phyloP scores from a whole-genome alignment of 2,113 vertebrate species.

The Notiomystis cincta region DNA sequence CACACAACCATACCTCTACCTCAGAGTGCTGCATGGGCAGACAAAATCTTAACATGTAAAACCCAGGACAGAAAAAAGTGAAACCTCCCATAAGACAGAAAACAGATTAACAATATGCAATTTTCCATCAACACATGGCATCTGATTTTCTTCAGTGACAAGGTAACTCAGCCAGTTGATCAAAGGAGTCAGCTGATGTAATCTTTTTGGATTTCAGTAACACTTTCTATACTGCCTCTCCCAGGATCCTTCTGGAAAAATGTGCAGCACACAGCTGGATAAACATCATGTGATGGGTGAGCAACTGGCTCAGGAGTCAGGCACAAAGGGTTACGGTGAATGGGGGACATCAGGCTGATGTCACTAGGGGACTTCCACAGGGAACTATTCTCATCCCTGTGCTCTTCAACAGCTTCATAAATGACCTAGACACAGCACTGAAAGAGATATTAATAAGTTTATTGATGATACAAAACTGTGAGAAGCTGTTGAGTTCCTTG shows the following conservation, averaged over 20 bases:
- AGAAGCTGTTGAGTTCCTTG: background rate
- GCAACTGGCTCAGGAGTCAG: background rate
- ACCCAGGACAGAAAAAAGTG: background rate
- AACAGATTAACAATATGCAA: conserved; percentile 19
- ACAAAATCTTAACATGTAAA: background rate
- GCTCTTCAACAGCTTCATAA: background rate
- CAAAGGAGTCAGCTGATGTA: background rate
- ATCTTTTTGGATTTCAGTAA: background rate
- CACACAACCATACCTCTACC: background rate
- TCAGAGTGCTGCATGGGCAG: background rate
- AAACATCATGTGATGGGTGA: background rate
- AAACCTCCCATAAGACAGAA: background rate
- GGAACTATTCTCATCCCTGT: no score
- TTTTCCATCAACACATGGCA: conserved; percentile 23
- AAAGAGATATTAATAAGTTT: background rate
- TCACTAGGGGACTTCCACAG: background rate
- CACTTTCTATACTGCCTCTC: background rate
- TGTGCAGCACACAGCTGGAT: background rate
- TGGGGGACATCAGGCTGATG: background rate
- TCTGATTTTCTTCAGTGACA: background rate
- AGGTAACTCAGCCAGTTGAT: background rate
- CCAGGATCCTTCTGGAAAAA: rapidly evolving
- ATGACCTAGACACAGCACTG: background rate
- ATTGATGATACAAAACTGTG: background rate
- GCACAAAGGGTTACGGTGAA: background rate